Evolutionary conservation across 2,113 vertebrate genomes (phyloP).

Genomic region (Phylloscopus whistleri): DNA sequence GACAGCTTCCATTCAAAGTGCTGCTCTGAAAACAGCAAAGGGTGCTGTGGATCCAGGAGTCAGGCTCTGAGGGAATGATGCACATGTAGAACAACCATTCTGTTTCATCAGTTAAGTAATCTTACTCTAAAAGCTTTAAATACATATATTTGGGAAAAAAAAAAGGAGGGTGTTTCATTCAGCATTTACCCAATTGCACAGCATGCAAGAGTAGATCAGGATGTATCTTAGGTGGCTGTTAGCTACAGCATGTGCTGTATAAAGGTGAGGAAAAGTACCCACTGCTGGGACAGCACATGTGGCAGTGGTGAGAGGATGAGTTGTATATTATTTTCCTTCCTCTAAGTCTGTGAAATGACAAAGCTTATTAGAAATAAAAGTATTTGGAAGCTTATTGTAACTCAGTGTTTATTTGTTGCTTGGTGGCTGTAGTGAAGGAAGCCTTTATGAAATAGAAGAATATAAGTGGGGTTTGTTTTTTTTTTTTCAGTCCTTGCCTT

Average conservation of each 20-base stretch:
- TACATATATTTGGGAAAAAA: neutral
- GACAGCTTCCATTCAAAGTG: neutral
- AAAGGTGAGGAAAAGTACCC: neutral
- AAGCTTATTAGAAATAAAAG: conserved; percentile 5
- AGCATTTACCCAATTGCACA: neutral
- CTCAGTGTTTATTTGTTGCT: neutral
- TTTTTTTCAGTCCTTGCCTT: neutral
- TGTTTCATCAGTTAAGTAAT: neutral
- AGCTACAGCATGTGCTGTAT: neutral
- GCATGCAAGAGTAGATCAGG: neutral
- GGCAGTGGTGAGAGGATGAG: neutral
- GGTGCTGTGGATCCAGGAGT: neutral
- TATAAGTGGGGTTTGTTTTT: neutral
- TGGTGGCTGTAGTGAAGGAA: neutral
- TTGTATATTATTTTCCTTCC: neutral
- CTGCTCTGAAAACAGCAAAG: neutral
- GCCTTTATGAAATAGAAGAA: neutral
- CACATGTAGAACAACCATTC: neutral
- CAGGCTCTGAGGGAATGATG: neutral
- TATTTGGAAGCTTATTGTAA: neutral
- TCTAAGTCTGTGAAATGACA: neutral
- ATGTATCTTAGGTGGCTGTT: neutral
- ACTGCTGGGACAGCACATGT: rapidly evolving
- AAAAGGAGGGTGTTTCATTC: neutral
- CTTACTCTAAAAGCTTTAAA: neutral